These are phyloP conservation scores for Poecilia picta DNA, from an alignment of 2,797 vertebrate genomes.

Conservation along the genomic window DNA sequence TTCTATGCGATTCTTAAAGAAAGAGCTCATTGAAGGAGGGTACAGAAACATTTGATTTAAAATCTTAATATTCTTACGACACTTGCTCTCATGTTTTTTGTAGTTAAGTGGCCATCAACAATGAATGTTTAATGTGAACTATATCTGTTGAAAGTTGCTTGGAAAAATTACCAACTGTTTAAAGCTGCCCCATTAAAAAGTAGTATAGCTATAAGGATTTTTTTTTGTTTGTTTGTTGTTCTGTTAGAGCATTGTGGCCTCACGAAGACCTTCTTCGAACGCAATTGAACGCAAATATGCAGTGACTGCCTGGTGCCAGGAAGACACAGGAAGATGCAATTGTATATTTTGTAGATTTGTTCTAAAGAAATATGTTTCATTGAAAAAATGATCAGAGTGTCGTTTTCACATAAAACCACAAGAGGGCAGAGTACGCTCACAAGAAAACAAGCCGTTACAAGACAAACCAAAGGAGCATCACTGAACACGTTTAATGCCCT, in stretches of 20 bases:
- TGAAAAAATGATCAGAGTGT: neutral
- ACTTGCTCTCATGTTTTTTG: neutral
- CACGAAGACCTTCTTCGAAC: neutral
- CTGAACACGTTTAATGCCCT: neutral
- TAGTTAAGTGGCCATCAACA: neutral
- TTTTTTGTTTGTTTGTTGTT: neutral
- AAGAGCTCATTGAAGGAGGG: neutral
- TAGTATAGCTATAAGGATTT: too few species aligned
- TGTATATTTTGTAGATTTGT: too few species aligned
- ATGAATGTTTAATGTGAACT: neutral
- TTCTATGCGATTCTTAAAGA: neutral
- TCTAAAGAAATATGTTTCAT: too few species aligned
- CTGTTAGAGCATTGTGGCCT: neutral
- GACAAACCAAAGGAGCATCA: neutral
- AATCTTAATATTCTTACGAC: neutral
- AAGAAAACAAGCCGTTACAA: slow-evolving; percentile 10
- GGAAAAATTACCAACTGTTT: neutral
- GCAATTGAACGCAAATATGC: too few species aligned
- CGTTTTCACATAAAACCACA: slow-evolving; percentile 40
- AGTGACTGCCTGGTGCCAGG: too few species aligned
- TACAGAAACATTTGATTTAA: neutral
- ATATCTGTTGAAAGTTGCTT: neutral
- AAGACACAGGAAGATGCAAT: too few species aligned
- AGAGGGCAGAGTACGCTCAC: slow-evolving; percentile 56
- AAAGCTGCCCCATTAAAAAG: neutral